These are phyloP conservation scores for Laothoe populi DNA, from an alignment of 2,888 invertebrate genomes.

Conservation along the genomic window DNA sequence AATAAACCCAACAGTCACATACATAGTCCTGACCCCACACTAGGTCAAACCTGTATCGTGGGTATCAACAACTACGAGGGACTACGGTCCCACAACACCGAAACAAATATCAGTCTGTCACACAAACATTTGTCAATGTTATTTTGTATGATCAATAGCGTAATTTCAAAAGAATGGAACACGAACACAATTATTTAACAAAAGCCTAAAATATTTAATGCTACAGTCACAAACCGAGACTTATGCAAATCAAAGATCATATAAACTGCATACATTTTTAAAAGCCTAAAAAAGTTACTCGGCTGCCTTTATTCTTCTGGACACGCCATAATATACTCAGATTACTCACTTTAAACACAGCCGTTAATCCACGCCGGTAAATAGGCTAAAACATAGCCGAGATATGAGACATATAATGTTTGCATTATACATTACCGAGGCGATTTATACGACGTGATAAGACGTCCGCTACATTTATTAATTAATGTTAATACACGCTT, in stretches of 20 bases:
- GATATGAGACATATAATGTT: conserved; percentile 65
- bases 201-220: no score
- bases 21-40: no score
- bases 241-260: neutral
- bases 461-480: conserved; percentile 38
- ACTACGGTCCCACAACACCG: no score
- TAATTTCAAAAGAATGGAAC: no score
- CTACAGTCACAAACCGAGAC: no score
- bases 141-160: no score
- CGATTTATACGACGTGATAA: conserved; percentile 56
- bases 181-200: no score
- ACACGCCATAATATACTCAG: conserved; percentile 12
- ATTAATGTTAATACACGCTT: neutral
- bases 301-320: neutral
- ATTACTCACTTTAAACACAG: conserved; percentile 40
- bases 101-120: no score
- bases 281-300: neutral
- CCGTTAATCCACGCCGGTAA: conserved; percentile 58
- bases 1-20: no score
- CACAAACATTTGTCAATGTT: no score
- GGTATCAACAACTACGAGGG: no score
- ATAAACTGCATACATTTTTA: neutral
- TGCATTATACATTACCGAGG: conserved; percentile 68
- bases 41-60: no score
- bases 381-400: conserved; percentile 64